These are phyloP conservation scores for Anas platyrhynchos DNA, from an alignment of 2,113 vertebrate species.

Conservation along the genomic window DNA sequence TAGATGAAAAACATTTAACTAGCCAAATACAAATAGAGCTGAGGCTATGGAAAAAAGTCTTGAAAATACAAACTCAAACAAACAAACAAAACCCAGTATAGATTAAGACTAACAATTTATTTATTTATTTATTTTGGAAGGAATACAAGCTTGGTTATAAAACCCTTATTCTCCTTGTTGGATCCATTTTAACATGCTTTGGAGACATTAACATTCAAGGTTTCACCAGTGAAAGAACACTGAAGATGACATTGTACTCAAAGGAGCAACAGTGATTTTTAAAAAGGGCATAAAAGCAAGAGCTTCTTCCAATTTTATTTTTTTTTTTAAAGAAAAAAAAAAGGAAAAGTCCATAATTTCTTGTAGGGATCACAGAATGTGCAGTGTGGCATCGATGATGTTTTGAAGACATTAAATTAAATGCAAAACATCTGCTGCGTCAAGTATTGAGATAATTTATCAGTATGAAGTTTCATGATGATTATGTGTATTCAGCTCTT, in stretches of 20 bases:
- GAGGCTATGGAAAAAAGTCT: background rate
- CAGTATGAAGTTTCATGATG: constrained; percentile 61
- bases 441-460: constrained; percentile 50
- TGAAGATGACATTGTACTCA: background rate
- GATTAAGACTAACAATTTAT: background rate
- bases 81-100: background rate
- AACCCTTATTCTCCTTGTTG: background rate
- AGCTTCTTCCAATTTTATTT: background rate
- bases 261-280: background rate
- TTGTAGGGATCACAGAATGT: background rate
- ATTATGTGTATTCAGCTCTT: constrained; percentile 59
- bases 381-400: constrained; percentile 57
- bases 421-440: constrained; percentile 71
- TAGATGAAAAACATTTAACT: background rate
- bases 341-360: constrained; percentile 53
- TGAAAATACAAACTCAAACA: background rate
- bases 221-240: background rate
- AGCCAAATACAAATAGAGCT: background rate
- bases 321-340: background rate
- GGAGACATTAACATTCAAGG: background rate
- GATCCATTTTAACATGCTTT: background rate
- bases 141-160: background rate
- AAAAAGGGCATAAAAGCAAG: background rate
- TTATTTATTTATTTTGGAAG: background rate
- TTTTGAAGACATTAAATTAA: constrained; percentile 74